Base-by-base conservation (phyloP, 2,113 vertebrate genomes). In the Malurus cyaneus region DNA sequence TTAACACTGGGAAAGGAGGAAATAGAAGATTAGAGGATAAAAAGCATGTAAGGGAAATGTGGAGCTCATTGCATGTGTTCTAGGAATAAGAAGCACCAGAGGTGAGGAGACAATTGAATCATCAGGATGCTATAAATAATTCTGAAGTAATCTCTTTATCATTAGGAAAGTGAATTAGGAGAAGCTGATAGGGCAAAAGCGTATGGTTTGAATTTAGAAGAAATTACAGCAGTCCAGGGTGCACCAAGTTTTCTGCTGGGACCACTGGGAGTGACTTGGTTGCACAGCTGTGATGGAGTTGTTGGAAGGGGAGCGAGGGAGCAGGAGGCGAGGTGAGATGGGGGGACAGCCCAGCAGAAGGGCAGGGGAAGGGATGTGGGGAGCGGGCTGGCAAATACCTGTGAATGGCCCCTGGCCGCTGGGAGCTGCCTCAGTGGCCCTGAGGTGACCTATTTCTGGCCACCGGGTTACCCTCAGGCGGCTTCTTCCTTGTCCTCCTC, bases 251-350 rank as follows among this genome's bases (percentile, higher is more conserved):
- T 41, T 86, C 41, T 52, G 39, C 36, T 49, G 26, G 14, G 50
- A 6, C 6, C 34, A 0, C 24, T 34, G 73, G n/a, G 18, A 66
- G 46, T 47, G 65, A 18, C 19, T 18, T 3, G 16, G 7, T 9
- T 7, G 39, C 9, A 0, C 18, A n/a, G 31, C 39, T 41, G 29
- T 17, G 36, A 4, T 11, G 53, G 50, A 29, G 36, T 1, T 2
- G 4, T 5, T 9, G 44, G 50, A 14, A 56, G 31, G 21, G 42
- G 80, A 15, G 18, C 0, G 2, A 16, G 21, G 46, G 80, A 23
- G 12, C 1, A 0, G 16, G 72, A 6, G 49, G 4, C 1, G 7
- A 6, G 49, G 50, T 1, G 4, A 17, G 28, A 29, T 1, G 20
- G 14, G 19, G 12, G 32, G 8, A 25, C 3, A 24, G 64, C 36